Base-by-base conservation (phyloP, 2,113 vertebrate species). In the Hylia prasina region DNA sequence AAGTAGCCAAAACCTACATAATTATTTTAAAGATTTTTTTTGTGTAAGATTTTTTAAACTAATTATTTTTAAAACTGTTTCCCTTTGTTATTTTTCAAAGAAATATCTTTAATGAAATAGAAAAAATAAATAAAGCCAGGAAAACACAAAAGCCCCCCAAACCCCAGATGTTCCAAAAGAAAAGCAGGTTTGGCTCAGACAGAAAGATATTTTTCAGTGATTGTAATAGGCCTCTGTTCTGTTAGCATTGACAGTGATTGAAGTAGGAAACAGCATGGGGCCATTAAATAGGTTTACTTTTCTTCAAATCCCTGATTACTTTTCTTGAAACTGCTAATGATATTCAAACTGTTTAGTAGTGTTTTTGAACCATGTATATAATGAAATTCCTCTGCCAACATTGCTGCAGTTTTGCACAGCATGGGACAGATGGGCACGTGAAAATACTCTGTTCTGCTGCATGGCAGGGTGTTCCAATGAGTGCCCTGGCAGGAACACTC, bases 391-490 rank as follows among this genome's bases (percentile, higher is more conserved):
- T 76, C 63, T 71, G 33, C 48, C 30, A 30, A 0, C 2, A 4
- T 42, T 0, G 0, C 40, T 10, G 14, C 0, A 0, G 7, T 23
- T 91, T 89, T 66, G 8, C 9, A 8, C 21, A 53, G 61, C 4
- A 0, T 42, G 31, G 31, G 9, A 22, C 24, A 45, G 47, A 48
- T 6, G 11, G 40, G 45, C 1, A 1, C 9, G 11, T 6, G 30
- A 56, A 79, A 6, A 1, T 5, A 4, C 1, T 4, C 3, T 3
- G 4, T 8, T 31, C 9, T 56, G 16, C 44, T 50, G 47, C 6
- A 1, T 22, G 17, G 7, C 53, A 76, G 19, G 24, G 10, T 20
- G 39, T 28, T 63, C 51, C 48, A 12, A 0, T 3, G 31, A 50
- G 44, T 3, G 10, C 3, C 39, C 28, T 44, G 33, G 35, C 44